phyloP scores from a whole-genome alignment of 2,797 vertebrate species.

The Prionace glauca region DNA sequence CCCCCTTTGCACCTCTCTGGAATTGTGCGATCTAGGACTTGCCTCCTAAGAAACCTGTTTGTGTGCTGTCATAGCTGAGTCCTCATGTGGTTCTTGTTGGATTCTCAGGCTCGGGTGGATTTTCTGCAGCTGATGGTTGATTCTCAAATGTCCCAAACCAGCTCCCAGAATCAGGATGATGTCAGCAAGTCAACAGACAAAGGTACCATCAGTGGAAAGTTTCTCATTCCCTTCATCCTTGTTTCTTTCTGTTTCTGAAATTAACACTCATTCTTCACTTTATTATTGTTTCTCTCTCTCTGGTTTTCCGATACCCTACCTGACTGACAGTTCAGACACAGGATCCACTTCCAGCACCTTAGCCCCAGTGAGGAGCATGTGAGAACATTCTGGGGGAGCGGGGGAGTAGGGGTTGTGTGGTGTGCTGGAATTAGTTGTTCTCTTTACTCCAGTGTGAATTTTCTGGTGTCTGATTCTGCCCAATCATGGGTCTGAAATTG shows the following conservation, averaged over 20 bases:
- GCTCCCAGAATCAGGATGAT: constrained; percentile 33
- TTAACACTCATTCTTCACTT: background rate
- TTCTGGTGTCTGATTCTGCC: background rate
- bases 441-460: background rate
- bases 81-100: constrained; percentile 37
- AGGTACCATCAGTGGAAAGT: background rate
- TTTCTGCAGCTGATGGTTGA: constrained; percentile 76
- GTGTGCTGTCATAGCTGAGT: background rate
- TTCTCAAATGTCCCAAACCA: constrained; percentile 52
- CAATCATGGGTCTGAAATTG: background rate
- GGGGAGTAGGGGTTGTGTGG: too few species aligned
- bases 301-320: background rate
- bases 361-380: background rate
- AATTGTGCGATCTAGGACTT: background rate
- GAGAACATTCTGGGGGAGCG: background rate
- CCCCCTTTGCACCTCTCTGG: background rate
- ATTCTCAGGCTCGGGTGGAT: constrained; percentile 57
- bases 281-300: background rate
- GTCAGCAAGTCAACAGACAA: background rate
- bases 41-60: background rate
- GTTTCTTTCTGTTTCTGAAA: background rate
- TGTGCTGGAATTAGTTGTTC: background rate
- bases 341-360: background rate
- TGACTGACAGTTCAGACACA: background rate
- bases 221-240: too few species aligned